These are phyloP conservation scores for Amia ocellicauda DNA, from an alignment of 2,113 vertebrate species.

Conservation along the genomic window DNA sequence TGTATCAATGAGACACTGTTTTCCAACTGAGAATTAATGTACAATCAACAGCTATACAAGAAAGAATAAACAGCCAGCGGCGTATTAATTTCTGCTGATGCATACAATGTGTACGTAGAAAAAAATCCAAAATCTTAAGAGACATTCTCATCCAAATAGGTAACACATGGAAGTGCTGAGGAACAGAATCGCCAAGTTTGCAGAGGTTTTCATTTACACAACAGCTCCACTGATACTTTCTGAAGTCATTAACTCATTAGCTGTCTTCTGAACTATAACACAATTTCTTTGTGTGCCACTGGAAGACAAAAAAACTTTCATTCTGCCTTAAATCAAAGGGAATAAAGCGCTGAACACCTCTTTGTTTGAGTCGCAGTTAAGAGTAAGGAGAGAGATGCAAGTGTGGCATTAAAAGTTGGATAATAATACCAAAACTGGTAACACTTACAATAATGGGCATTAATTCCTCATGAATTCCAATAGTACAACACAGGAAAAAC, in stretches of 20 bases:
- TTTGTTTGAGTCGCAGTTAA: too few species aligned
- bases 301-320: neutral
- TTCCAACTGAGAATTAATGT: too few species aligned
- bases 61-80: neutral
- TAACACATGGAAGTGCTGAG: conserved; percentile 3
- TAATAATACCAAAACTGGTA: too few species aligned
- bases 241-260: neutral
- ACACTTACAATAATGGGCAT: too few species aligned
- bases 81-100: neutral
- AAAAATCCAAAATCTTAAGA: neutral
- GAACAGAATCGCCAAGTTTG: neutral
- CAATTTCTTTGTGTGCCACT: neutral
- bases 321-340: too few species aligned
- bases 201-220: conserved; percentile 1
- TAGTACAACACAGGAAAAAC: too few species aligned
- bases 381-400: too few species aligned
- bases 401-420: too few species aligned
- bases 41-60: too few species aligned
- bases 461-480: too few species aligned
- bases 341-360: too few species aligned
- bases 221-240: neutral
- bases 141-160: neutral
- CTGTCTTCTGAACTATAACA: neutral
- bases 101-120: neutral
- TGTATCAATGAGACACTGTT: neutral